Percentiles rank a stretch among this genome's conserved stretches.
Evolutionary conservation across 53 echinoderm and acorn worm species (phyloP).

Genomic region (Stichopus horrens): DNA sequence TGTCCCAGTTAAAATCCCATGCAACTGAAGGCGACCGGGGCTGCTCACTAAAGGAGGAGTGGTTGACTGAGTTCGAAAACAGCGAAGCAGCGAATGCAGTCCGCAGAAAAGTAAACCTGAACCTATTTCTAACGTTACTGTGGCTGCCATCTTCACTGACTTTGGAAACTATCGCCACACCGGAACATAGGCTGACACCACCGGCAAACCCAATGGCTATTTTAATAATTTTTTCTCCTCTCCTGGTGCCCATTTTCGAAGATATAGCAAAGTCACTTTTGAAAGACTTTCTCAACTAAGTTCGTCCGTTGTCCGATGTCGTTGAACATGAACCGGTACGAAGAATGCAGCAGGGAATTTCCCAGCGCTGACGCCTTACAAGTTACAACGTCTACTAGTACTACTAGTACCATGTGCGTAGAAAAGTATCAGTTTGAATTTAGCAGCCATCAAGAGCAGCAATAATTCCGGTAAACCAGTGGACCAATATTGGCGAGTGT

Average conservation of each 20-base stretch:
- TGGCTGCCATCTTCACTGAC: not conserved
- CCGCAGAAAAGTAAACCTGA: not conserved
- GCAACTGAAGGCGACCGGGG: conserved; percentile 54
- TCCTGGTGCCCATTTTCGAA: conserved; percentile 9
- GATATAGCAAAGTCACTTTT: not conserved
- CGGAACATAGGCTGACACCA: conserved; percentile 55
- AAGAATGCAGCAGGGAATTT: not conserved
- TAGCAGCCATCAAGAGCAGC: too few relatives aligned
- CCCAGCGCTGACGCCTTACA: not conserved
- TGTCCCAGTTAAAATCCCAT: conserved; percentile 98
- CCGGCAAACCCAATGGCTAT: conserved; percentile 65
- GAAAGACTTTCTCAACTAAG: too few relatives aligned
- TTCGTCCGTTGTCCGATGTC: not conserved
- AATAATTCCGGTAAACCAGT: too few relatives aligned
- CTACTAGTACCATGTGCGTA: not conserved
- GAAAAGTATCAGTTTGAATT: too few relatives aligned
- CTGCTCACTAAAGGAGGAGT: not conserved
- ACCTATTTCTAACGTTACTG: not conserved
- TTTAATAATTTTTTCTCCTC: conserved; percentile 35
- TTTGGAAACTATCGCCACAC: conserved; percentile 33
- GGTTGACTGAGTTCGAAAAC: not conserved
- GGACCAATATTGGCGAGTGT: too few relatives aligned
- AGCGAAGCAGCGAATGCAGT: conserved; percentile 24
- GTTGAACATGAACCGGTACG: not conserved
- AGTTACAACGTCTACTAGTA: not conserved